These are phyloP conservation scores for Epistrophella euchroma DNA, from an alignment of 2,888 invertebrate genomes.

Conservation along the genomic window DNA sequence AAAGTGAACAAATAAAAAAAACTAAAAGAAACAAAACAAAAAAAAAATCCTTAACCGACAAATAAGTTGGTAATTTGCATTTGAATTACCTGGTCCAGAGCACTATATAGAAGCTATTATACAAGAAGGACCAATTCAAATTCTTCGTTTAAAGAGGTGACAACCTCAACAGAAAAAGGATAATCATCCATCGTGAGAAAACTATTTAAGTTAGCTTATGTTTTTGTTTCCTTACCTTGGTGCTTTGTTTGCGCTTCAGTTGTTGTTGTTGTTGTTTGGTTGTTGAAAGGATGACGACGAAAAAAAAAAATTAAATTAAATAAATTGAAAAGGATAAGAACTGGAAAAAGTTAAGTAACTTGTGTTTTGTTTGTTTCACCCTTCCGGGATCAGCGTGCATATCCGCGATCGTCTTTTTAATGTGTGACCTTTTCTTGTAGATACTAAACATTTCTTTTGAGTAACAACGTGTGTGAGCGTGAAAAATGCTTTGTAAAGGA, in stretches of 20 bases:
- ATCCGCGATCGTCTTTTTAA: conserved; percentile 65
- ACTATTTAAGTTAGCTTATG: conserved; percentile 74
- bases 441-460: neutral
- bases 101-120: neutral
- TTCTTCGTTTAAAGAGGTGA: conserved; percentile 60
- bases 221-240: conserved; percentile 57
- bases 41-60: conserved; percentile 43
- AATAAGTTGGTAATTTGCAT: conserved; percentile 72
- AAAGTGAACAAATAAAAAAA: conserved; percentile 16
- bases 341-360: conserved; percentile 69
- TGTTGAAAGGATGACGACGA: conserved; percentile 33
- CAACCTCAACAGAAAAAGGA: conserved; percentile 70
- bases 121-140: conserved; percentile 63
- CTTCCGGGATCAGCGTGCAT: conserved; percentile 60
- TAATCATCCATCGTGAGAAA: conserved; percentile 74
- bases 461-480: conserved; percentile 1
- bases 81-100: conserved; percentile 70
- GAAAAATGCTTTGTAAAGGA: conserved; percentile 14
- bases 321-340: conserved; percentile 59
- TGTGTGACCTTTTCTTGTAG: conserved; percentile 43
- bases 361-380: conserved; percentile 56
- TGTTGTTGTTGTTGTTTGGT: conserved; percentile 3
- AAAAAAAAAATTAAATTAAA: conserved; percentile 7
- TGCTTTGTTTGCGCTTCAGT: conserved; percentile 17
- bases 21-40: conserved; percentile 15